Evolutionary conservation across 2,888 invertebrate genomes (phyloP), one percentile per base, ranked within the genome.

Genomic region (Cosmopolites sordidus): DNA sequence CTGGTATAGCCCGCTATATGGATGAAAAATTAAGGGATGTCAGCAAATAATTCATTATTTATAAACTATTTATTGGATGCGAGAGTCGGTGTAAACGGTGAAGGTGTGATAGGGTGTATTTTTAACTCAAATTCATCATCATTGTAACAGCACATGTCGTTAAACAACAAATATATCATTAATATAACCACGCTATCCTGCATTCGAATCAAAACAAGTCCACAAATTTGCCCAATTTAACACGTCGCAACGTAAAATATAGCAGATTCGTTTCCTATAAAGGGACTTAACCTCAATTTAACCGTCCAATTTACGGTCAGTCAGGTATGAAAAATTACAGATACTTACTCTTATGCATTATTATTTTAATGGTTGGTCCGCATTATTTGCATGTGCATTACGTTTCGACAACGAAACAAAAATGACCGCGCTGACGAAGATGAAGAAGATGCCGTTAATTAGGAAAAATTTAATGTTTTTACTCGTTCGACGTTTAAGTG

Each of bases 311-410:
- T 46, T 39, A 22, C 9, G 27, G 16, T 27, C 39, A 39, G 38
- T 22, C 46, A 46, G 14, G 46, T 46, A 46, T 46, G 39, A 46
- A 46, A 46, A 39, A 46, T 46, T 46, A 46, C 37, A 17, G 22
- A 15, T 17, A 33, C 33, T 44, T 33, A 43, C 27, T 43, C 27
- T 17, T 27, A 43, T 43, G 27, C 43, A 29, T 33, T 44, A 44
- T 44, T 30, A 44, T 16, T 44, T 44, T 44, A 44, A 33, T 44
- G 44, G 44, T 30, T 2, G 44, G 33, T 33, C 33, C 3, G 11
- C 33, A 4, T 33, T 33, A 33, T 33, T 33, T 33, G 33, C 33
- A 33, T 33, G 33, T 33, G 33, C 33, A 33, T 33, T 33, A 33
- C 33, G 33, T n/a, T n/a, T n/a, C n/a, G n/a, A n/a, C n/a, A n/a